Evolutionary conservation across 2,888 invertebrate species (phyloP).

Genomic region (Lutraria lutraria): DNA sequence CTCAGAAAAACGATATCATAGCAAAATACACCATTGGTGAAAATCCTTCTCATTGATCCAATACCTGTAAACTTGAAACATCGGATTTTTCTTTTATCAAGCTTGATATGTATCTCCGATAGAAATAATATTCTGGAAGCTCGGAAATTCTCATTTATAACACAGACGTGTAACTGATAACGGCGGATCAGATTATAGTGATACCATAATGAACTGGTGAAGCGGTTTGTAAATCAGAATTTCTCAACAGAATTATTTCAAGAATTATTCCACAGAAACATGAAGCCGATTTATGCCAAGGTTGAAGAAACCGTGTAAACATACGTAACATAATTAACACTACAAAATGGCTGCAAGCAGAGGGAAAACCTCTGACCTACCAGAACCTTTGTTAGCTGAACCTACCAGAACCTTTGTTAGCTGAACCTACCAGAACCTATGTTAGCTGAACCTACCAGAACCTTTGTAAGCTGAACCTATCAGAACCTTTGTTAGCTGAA

Average conservation of each 20-base stretch:
- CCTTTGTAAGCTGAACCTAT: too few relatives aligned
- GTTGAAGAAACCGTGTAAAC: too few relatives aligned
- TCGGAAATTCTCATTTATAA: slow-evolving; percentile 13
- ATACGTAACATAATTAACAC: too few relatives aligned
- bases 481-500: too few relatives aligned
- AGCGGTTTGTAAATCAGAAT: not conserved
- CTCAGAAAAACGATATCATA: not conserved
- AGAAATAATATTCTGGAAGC: not conserved
- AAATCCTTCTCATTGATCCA: not conserved
- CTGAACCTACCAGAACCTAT: too few relatives aligned
- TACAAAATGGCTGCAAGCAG: too few relatives aligned
- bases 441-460: too few relatives aligned
- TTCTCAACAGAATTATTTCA: not conserved
- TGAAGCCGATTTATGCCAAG: not conserved
- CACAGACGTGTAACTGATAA: not conserved
- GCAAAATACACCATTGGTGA: not conserved
- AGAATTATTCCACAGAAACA: not conserved
- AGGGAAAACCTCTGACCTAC: too few relatives aligned
- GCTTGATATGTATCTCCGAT: not conserved
- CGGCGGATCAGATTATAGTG: not conserved
- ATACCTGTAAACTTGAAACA: not conserved
- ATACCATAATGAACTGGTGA: not conserved
- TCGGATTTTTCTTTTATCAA: not conserved
- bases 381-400: too few relatives aligned
- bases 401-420: too few relatives aligned